Evolutionary conservation across 1,140 invertebrate genomes (phyloP), one percentile per base, ranked within the genome.

Genomic region (Armadillidium nasatum): DNA sequence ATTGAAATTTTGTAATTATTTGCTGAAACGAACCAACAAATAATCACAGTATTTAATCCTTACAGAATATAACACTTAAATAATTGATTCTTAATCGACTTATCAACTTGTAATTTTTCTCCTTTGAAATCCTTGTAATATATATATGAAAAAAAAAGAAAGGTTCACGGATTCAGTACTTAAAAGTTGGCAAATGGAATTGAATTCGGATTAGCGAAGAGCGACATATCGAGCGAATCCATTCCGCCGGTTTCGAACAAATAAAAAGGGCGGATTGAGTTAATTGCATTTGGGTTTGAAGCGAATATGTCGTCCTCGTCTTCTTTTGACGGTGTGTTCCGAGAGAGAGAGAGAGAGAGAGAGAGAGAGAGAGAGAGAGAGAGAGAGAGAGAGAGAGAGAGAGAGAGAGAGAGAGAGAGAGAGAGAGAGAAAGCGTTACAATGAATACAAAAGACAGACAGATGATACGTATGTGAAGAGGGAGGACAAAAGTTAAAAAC

Each of bases 291-390:
- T 60, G 50, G 50, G 50, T 60, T 60, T 60, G 50, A 15, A 60
- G 50, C 50, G 50, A 60, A 60, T 60, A 15, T 19, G 50, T 60
- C 50, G 50, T 60, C 19, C 19, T 60, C 11, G 33, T 33, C 33
- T 33, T 33, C 33, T 33, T 33, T 33, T 33, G 33, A 33, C 33
- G 33, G 33, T 33, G 33, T 33, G 33, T 6, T 33, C 33, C 2
- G 33, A 33, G 33, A 33, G 33, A 33, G 33, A 33, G 33, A 74
- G 50, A 74, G 73, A 74, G 22, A 67, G 46, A 74, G 54, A 78
- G 46, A 70, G 68, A 76, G 60, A 68, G 73, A 71, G 66, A 78
- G 71, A 46, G 71, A 71, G 43, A 78, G 70, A 77, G 67, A n/a
- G 43, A 66, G n/a, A 66, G 71, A 69, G 44, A 33, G 22, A 73